These are phyloP conservation scores for Apogon talboti DNA, from an alignment of 2,797 vertebrate genomes.

Conservation along the genomic window DNA sequence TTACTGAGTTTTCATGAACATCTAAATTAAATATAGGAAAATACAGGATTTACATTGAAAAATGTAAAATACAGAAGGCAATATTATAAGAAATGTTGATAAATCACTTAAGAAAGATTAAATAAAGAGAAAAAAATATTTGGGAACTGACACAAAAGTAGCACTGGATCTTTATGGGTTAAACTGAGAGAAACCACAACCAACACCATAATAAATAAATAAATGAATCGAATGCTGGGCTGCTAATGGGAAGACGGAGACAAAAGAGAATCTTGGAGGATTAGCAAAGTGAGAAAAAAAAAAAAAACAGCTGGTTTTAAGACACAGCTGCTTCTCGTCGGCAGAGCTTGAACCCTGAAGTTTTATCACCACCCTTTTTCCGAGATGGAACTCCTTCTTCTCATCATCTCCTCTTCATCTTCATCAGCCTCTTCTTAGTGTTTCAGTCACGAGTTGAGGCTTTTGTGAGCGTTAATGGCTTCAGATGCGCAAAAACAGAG, in stretches of 20 bases:
- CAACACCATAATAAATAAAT: conserved; percentile 34
- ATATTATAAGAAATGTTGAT: too few species aligned
- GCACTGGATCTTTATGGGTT: too few species aligned
- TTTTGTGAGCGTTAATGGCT: conserved; percentile 39
- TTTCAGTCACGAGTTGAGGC: conserved; percentile 23
- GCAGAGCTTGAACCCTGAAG: conserved; percentile 20
- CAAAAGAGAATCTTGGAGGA: conserved; percentile 4
- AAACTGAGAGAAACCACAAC: not conserved
- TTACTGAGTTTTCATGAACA: too few species aligned
- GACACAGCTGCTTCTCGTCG: conserved; percentile 42
- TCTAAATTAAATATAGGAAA: too few species aligned
- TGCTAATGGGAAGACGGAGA: conserved; percentile 13
- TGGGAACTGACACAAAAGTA: too few species aligned
- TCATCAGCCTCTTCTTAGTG: conserved; percentile 21
- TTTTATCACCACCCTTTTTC: conserved; percentile 21
- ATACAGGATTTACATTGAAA: too few species aligned
- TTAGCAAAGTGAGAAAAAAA: conserved; percentile 13
- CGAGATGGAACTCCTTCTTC: conserved; percentile 25
- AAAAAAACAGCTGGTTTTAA: conserved; percentile 27
- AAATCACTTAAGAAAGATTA: too few species aligned
- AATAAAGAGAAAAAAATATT: too few species aligned
- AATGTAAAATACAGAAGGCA: too few species aligned
- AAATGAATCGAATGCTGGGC: conserved; percentile 16
- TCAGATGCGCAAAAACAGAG: conserved; percentile 56
- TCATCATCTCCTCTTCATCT: conserved; percentile 23